Evolutionary conservation across 2,113 vertebrate species (phyloP).

Genomic region (Hippocampus barbouri): DNA sequence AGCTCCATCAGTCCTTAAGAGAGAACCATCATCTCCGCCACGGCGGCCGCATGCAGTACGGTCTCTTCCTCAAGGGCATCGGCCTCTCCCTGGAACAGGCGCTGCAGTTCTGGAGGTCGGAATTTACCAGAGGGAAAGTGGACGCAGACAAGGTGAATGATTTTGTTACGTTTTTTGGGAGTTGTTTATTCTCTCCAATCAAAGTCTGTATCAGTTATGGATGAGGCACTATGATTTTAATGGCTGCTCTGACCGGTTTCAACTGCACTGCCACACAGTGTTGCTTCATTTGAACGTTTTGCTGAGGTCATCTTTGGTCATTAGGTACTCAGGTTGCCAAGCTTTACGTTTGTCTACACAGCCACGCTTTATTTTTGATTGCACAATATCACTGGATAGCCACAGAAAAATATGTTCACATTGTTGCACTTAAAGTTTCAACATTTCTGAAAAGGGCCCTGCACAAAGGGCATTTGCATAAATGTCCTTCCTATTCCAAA

Average conservation of each 20-base stretch:
- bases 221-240: not conserved
- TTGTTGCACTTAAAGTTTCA: not conserved
- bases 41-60: slow-evolving; percentile 94
- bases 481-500: not conserved
- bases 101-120: slow-evolving; percentile 92
- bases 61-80: slow-evolving; percentile 94
- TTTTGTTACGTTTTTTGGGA: not conserved
- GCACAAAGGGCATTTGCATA: not conserved
- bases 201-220: not conserved
- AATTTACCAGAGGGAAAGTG: slow-evolving; percentile 90
- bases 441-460: not conserved
- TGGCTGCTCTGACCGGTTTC: not conserved
- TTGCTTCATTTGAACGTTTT: not conserved
- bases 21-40: slow-evolving; percentile 94
- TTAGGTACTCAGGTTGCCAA: not conserved
- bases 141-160: slow-evolving; percentile 92
- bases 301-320: not conserved
- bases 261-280: not conserved
- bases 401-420: not conserved
- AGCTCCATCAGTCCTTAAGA: slow-evolving; percentile 84
- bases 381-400: not conserved
- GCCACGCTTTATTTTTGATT: not conserved
- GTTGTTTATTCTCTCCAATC: not conserved
- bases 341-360: not conserved
- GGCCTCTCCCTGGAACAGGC: slow-evolving; percentile 93